These are phyloP conservation scores for Mythimna lalbum DNA, from an alignment of 2,888 invertebrate genomes.

Conservation along the genomic window DNA sequence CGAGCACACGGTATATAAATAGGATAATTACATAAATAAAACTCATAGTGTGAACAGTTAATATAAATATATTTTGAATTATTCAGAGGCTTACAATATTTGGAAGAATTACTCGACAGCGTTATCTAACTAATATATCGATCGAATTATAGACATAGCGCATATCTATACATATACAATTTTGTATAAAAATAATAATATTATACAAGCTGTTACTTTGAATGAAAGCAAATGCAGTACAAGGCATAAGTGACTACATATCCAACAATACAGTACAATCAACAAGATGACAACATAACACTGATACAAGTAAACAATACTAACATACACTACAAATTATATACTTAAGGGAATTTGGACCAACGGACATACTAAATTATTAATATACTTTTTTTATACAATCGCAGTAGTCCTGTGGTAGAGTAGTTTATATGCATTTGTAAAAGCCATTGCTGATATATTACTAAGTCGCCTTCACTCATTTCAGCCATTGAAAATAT, in stretches of 20 bases:
- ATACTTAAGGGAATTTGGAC: constrained; percentile 65
- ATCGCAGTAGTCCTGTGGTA: constrained; percentile 1
- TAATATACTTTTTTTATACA: constrained; percentile 41
- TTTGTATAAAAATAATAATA: constrained; percentile 74
- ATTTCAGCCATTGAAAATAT: constrained; percentile 29
- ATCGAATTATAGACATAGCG: constrained; percentile 76
- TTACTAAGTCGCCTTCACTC: background rate
- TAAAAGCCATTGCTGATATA: constrained; percentile 11
- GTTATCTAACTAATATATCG: constrained; percentile 66
- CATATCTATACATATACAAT: constrained; percentile 72
- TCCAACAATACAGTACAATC: constrained; percentile 57
- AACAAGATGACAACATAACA: constrained; percentile 73
- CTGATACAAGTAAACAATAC: constrained; percentile 66
- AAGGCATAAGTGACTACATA: constrained; percentile 59
- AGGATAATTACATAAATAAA: constrained; percentile 75
- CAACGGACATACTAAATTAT: constrained; percentile 54
- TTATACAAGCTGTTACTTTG: constrained; percentile 77
- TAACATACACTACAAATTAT: constrained; percentile 59
- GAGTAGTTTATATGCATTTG: constrained; percentile 8
- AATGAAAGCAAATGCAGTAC: constrained; percentile 64
- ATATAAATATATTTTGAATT: constrained; percentile 91
- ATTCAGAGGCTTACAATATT: constrained; percentile 91
- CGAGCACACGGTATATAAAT: background rate
- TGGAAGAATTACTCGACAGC: constrained; percentile 88
- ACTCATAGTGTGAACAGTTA: constrained; percentile 89